These are phyloP conservation scores for Xiphophorus couchianus DNA, from an alignment of 2,113 vertebrate genomes.

Conservation along the genomic window DNA sequence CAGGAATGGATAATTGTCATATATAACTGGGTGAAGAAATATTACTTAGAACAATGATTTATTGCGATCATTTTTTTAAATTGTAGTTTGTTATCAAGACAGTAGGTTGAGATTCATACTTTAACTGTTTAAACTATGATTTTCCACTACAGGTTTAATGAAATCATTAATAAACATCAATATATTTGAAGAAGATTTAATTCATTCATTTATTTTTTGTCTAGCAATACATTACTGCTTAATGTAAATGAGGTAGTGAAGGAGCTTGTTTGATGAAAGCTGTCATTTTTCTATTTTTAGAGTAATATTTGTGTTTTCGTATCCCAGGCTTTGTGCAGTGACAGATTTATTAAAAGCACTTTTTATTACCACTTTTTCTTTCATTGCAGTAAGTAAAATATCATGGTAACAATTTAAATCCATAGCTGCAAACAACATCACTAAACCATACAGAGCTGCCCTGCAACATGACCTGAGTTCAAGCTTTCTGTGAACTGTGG, in stretches of 20 bases:
- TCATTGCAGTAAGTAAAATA: no score
- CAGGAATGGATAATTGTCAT: neutral
- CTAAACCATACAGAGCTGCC: neutral
- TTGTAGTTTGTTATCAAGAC: no score
- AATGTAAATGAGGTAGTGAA: neutral
- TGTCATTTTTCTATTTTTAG: neutral
- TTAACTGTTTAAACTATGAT: no score
- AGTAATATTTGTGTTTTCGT: neutral
- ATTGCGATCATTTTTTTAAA: neutral
- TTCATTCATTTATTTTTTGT: neutral
- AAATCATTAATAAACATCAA: neutral
- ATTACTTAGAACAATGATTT: neutral
- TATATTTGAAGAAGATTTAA: neutral
- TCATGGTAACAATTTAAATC: no score
- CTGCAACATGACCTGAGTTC: neutral
- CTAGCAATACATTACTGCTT: neutral
- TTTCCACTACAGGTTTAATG: neutral
- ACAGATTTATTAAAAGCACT: no score
- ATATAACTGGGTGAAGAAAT: neutral
- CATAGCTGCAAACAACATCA: neutral
- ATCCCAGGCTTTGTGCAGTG: no score
- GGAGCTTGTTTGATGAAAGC: neutral
- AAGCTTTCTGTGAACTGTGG: neutral
- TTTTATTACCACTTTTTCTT: no score
- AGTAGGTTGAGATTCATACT: no score